A percentile compares a stretch with the other conserved stretches of the same genome.
Evolutionary conservation across 2,888 invertebrate genomes (phyloP).

Genomic region (Drosophila nigritarsus): DNA sequence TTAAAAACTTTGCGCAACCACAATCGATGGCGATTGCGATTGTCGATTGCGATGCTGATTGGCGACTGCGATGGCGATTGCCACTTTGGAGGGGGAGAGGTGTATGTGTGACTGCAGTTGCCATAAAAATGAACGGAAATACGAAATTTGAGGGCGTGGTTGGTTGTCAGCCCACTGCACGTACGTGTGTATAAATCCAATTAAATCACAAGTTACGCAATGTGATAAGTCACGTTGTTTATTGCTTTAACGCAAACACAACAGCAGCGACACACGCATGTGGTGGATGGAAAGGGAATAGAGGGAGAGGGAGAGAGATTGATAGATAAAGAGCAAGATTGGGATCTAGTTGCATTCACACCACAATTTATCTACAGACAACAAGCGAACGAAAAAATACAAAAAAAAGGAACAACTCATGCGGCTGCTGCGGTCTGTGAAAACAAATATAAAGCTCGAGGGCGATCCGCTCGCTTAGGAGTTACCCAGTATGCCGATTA

Average conservation of each 20-base stretch:
- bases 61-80: constrained; percentile 37
- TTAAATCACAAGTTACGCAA: constrained; percentile 81
- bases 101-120: constrained; percentile 21
- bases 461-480: not conserved
- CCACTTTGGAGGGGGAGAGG: constrained; percentile 5
- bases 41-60: constrained; percentile 35
- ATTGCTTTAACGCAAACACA: constrained; percentile 64
- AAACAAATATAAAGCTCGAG: not conserved
- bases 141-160: constrained; percentile 13
- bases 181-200: constrained; percentile 71
- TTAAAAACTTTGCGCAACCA: constrained; percentile 78
- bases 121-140: constrained; percentile 50
- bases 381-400: constrained; percentile 51
- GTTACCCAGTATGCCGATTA: not conserved
- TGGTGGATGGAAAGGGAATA: not conserved
- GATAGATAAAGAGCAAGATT: not conserved
- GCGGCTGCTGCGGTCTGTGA: constrained; percentile 54
- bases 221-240: constrained; percentile 82
- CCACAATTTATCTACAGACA: constrained; percentile 73
- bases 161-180: constrained; percentile 26
- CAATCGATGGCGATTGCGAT: constrained; percentile 63
- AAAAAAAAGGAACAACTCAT: constrained; percentile 52
- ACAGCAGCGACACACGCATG: constrained; percentile 5
- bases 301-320: not conserved
- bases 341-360: constrained; percentile 32